These are phyloP conservation scores for Charina bottae DNA, from an alignment of 2,113 vertebrate genomes.

Conservation along the genomic window DNA sequence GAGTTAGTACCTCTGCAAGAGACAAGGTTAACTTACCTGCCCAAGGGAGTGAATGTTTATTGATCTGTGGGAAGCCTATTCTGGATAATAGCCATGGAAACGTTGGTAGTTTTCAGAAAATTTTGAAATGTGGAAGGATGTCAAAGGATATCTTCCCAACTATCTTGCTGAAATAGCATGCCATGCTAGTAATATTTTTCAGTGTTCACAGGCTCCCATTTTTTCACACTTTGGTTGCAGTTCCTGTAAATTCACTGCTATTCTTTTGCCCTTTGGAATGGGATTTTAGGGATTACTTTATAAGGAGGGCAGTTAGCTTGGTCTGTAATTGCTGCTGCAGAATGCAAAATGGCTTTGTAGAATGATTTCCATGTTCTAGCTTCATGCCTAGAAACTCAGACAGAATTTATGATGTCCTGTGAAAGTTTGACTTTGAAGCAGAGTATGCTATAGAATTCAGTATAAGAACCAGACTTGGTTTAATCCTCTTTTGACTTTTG, in stretches of 20 bases:
- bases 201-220: background rate
- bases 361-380: background rate
- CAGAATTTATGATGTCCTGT: background rate
- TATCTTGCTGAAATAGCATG: background rate
- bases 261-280: background rate
- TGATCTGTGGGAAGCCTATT: background rate
- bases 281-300: background rate
- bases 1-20: slow-evolving; percentile 6
- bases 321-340: background rate
- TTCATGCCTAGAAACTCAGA: background rate
- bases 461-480: background rate
- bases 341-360: background rate
- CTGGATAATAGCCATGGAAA: slow-evolving; percentile 2
- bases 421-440: background rate
- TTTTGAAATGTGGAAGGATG: background rate
- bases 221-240: background rate
- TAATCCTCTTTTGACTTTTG: background rate
- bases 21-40: background rate
- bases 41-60: background rate
- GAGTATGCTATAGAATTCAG: background rate
- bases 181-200: too few relatives aligned
- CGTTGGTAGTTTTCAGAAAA: background rate
- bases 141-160: background rate
- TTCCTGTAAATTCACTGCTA: background rate
- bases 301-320: background rate